Conservation (phyloP, 2,113 vertebrate genomes). For the Vulpes vulpes region DNA sequence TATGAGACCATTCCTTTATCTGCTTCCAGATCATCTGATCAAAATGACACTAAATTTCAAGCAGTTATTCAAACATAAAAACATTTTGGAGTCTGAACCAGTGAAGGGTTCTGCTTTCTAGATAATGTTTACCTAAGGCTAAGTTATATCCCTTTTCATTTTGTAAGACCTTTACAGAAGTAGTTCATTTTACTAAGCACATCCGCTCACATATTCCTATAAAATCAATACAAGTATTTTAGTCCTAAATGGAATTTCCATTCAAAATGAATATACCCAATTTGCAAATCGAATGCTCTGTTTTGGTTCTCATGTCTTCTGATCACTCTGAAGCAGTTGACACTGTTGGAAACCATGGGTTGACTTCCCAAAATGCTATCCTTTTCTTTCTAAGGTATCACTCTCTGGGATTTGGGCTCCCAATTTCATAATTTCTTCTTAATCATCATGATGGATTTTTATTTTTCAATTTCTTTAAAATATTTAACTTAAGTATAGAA, state of each 20-base stretch:
- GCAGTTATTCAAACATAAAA: conserved; percentile 53
- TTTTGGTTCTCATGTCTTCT: neutral
- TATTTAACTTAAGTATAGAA: neutral
- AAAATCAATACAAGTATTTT: conserved; percentile 28
- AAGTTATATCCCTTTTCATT: conserved; percentile 48
- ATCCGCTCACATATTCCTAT: neutral
- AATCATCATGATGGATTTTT: neutral
- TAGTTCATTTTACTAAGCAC: neutral
- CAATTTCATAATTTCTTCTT: neutral
- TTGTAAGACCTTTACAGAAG: conserved; percentile 37
- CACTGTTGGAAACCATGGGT: neutral
- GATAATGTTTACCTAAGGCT: conserved; percentile 40
- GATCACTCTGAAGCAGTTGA: neutral
- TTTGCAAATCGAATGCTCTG: neutral
- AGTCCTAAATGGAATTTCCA: neutral
- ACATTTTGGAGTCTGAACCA: neutral
- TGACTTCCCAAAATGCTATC: neutral
- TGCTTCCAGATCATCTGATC: neutral
- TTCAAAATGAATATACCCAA: neutral
- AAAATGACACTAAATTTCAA: conserved; percentile 21
- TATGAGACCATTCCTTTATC: neutral
- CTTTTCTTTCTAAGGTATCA: neutral
- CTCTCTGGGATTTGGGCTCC: neutral
- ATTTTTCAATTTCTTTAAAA: neutral
- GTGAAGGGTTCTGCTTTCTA: neutral